Base-by-base conservation (phyloP, 1,140 invertebrate species). In the Pantala flavescens region DNA sequence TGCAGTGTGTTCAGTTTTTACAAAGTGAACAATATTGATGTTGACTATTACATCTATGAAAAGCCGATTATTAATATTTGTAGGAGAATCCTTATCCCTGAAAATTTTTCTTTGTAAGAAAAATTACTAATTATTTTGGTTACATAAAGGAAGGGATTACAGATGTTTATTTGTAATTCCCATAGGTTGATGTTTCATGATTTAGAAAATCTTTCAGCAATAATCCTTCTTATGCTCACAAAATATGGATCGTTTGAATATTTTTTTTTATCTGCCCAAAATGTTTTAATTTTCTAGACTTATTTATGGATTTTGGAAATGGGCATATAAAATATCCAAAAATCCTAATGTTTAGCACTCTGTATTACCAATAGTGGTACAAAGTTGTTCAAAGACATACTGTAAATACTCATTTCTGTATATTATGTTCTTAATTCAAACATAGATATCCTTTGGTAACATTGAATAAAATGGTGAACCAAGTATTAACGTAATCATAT, bases 361-460 rank as follows among this genome's bases (percentile, higher is more conserved):
- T 63, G 49, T 63, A 63, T 63, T 63, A 16, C 49, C 14, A 5
- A 63, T 16, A 63, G 49, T 63, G 49, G 49, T 12, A 63, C 12
- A 63, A 63, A 63, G n/a, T 63, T 63, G 49, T 63, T 63, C 49
- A 16, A 63, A 63, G 49, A 19, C 14, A 63, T 19, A 63, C 49
- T 63, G 49, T 63, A 63, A 63, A 63, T 63, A 63, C 49, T 63
- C 49, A 14, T 63, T 63, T 63, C 49, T 63, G 49, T 63, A 63
- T 63, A 63, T 63, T 63, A 63, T 63, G 49, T 63, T 63, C 49
- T 63, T 63, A 16, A 7, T 63, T 63, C 16, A 63, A 63, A 19
- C 16, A 21, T 1, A 63, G 12, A 63, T 63, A 63, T 3, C 49
- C n/a, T 63, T 63, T 3, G 49, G 12, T 3, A 36, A 36, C 3